Conservation (phyloP, 2,888 invertebrate genomes). For the Drosophila mulleri region DNA sequence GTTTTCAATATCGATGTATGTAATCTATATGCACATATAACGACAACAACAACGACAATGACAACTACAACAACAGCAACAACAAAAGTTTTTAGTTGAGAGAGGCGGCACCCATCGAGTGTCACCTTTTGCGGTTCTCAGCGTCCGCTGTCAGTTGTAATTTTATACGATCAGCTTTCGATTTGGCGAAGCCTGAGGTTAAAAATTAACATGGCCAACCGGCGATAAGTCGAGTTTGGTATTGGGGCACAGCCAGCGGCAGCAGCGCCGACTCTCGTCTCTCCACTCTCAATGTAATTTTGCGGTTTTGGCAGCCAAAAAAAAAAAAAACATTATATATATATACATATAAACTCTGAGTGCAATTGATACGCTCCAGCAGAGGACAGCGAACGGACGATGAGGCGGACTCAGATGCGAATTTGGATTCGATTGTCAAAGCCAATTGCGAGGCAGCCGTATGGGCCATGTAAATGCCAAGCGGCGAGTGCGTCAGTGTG, state of each 20-base stretch:
- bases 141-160: conserved; percentile 76
- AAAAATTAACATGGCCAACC: conserved; percentile 76
- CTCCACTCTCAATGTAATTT: conserved; percentile 65
- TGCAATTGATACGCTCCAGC: conserved; percentile 71
- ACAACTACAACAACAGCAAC: background rate
- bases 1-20: conserved; percentile 58
- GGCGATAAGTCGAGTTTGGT: conserved; percentile 76
- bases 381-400: conserved; percentile 50
- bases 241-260: conserved; percentile 60
- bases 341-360: conserved; percentile 31
- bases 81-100: conserved; percentile 24
- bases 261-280: conserved; percentile 7
- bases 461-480: conserved; percentile 65
- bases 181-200: conserved; percentile 81
- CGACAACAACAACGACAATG: conserved; percentile 29
- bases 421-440: conserved; percentile 76
- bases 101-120: conserved; percentile 65
- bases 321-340: conserved; percentile 11
- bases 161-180: conserved; percentile 80
- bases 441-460: conserved; percentile 52
- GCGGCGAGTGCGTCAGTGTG: conserved; percentile 18
- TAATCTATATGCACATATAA: conserved; percentile 66
- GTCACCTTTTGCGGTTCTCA: conserved; percentile 78
- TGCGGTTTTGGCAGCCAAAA: conserved; percentile 69
- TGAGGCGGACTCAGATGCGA: conserved; percentile 55